Percentiles rank a stretch among this genome's conserved stretches.
These are phyloP conservation scores for Polietes domitor DNA, from an alignment of 2,888 invertebrate species.

Conservation along the genomic window DNA sequence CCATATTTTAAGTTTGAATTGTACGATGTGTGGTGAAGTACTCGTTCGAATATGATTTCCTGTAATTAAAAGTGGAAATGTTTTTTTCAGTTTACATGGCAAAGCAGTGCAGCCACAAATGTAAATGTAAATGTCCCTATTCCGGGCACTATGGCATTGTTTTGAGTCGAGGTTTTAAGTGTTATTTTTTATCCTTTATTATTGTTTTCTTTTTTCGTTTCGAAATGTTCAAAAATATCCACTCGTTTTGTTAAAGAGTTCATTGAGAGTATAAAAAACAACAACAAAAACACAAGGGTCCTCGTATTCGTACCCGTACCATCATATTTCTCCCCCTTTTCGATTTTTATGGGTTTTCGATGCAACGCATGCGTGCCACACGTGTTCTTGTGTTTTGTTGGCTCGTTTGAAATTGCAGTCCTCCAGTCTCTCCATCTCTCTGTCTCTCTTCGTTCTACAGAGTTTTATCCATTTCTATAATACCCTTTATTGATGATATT, in stretches of 20 bases:
- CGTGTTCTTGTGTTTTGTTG: constrained; percentile 54
- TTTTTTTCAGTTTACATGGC: too few species aligned
- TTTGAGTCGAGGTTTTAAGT: constrained; percentile 33
- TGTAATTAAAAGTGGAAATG: constrained; percentile 41
- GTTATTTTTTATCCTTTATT: constrained; percentile 44
- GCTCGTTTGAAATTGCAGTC: not conserved
- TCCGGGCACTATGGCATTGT: not conserved
- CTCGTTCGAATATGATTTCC: constrained; percentile 40
- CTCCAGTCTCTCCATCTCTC: constrained; percentile 8
- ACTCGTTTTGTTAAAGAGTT: too few species aligned
- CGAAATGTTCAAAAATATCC: not conserved
- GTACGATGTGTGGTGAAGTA: constrained; percentile 31
- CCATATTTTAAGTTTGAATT: not conserved
- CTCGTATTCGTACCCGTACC: constrained; percentile 37
- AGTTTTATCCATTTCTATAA: not conserved
- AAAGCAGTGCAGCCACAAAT: not conserved
- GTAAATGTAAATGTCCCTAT: constrained; percentile 21
- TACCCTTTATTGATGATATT: not conserved
- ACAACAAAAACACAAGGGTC: not conserved
- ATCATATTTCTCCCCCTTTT: constrained; percentile 36
- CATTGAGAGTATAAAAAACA: not conserved
- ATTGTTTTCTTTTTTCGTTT: not conserved
- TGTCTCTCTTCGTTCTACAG: constrained; percentile 7
- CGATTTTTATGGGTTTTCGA: constrained; percentile 37
- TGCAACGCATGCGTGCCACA: constrained; percentile 67